Conservation (phyloP, 2,113 vertebrate species). For the Daphoenositta chrysoptera region DNA sequence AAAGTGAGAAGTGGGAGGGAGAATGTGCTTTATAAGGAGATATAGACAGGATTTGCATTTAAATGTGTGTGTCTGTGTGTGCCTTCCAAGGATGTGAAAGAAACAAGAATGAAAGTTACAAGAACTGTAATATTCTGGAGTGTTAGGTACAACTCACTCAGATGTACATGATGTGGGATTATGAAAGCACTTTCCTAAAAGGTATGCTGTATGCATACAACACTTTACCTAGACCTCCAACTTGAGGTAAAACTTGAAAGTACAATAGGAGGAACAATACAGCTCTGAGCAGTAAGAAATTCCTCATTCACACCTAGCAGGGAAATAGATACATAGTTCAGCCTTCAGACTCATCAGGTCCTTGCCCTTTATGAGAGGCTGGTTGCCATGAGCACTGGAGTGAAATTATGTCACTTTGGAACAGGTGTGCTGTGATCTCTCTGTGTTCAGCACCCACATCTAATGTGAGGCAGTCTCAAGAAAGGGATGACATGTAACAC, state of each 20-base stretch:
- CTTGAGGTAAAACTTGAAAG: not conserved
- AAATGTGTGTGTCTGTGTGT: fast-evolving
- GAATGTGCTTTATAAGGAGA: not conserved
- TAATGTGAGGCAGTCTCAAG: not conserved
- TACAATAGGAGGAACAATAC: not conserved
- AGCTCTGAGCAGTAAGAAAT: not conserved
- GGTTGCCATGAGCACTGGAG: not conserved
- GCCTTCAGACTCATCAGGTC: not conserved
- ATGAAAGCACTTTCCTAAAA: not conserved
- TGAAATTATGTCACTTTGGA: not conserved
- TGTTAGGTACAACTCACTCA: not conserved
- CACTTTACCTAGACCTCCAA: not conserved
- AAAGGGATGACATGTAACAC: not conserved
- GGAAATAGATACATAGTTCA: not conserved
- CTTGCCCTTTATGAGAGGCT: not conserved
- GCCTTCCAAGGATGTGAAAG: not conserved
- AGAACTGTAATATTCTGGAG: not conserved
- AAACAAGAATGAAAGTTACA: not conserved
- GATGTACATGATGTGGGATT: not conserved
- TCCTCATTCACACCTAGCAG: not conserved
- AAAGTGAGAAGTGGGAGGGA: not conserved
- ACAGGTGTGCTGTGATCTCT: not conserved
- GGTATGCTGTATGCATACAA: not conserved
- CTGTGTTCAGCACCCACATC: not conserved
- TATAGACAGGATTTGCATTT: not conserved